Conservation (phyloP, 2,113 vertebrate species). For the Mesembrinibis cayennensis region DNA sequence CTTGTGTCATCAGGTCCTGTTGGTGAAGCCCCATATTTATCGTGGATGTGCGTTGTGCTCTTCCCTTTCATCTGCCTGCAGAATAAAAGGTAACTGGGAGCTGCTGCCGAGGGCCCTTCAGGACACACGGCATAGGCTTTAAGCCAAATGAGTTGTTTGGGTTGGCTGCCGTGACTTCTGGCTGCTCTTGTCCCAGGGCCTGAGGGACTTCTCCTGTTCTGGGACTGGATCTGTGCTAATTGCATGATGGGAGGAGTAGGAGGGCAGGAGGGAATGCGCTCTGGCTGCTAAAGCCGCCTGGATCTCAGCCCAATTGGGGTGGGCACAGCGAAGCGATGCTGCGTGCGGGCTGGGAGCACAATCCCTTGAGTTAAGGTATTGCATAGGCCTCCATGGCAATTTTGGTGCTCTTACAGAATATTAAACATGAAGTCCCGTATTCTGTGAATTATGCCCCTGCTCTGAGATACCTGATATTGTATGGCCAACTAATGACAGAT, state of each 20-base stretch:
- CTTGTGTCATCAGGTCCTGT: not conserved
- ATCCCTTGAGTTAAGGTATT: rapidly evolving
- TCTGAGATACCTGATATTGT: rapidly evolving
- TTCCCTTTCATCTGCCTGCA: not conserved
- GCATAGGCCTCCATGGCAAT: rapidly evolving
- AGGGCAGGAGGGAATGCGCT: not conserved
- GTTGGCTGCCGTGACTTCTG: slow-evolving; percentile 33
- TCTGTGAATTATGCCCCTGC: not conserved
- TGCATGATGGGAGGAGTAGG: not conserved
- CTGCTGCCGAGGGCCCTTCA: slow-evolving; percentile 30
- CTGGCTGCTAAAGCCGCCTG: not conserved
- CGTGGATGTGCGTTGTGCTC: rapidly evolving
- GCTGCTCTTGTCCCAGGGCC: not conserved
- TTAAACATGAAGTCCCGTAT: rapidly evolving
- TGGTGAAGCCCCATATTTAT: rapidly evolving
- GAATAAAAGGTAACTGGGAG: not conserved
- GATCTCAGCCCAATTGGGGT: not conserved
- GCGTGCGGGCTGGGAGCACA: rapidly evolving
- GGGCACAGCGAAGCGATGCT: rapidly evolving
- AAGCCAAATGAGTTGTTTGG: slow-evolving; percentile 43
- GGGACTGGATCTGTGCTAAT: slow-evolving; percentile 13
- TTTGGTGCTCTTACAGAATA: rapidly evolving
- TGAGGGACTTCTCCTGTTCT: not conserved
- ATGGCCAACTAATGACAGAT: too few relatives aligned
- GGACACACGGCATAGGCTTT: not conserved